Base-by-base conservation (phyloP, 1,140 invertebrate species). In the Zaprionus taronus region DNA sequence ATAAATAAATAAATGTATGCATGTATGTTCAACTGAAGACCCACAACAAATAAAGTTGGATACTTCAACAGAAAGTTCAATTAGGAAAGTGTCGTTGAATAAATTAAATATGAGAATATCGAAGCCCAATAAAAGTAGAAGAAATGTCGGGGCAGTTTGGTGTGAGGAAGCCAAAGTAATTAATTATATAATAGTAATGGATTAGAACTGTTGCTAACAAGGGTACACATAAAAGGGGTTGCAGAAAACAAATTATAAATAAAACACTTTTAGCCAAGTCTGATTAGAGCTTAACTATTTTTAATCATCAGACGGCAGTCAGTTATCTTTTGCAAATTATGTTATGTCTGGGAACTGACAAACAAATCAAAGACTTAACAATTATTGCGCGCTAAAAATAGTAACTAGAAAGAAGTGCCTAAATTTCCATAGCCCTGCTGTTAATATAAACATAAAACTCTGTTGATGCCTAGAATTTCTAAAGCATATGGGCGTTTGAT, bases 21-120 rank as follows among this genome's bases (percentile, higher is more conserved):
- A 53, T 17, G 20, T 53, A 22, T 24, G 41, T 2, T 5, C 14
- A 15, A 47, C 12, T 24, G 17, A 60, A 41, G 31, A 22, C 36
- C 58, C 7, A 28, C 60, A 62, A 31, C 38, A 38, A 24, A 9
- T 47, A 28, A 20, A 62, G 11, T 38, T 62, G 60, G 9, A 14
- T 20, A 26, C 15, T 47, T 41, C 47, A 38, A 24, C 26, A 58
- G 62, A 56, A 56, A 56, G 49, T 60, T 60, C 11, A 69, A 69
- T 69, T 36, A 69, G 28, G 15, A 61, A 53, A 28, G 24, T 20
- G n/a, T 14, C 7, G 14, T 28, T 17, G 24, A 41, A 7, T 53
- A 61, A 61, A 62, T 61, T 53, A 62, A 51, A 15, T 28, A 36
- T 65, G 15, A 12, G 9, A 38, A 12, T 20, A 41, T 64, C 7